A percentile compares a stretch with the other conserved stretches of the same genome.
Conservation (phyloP, 1,140 invertebrate genomes). For the Hyposmocoma kahamanoa region DNA sequence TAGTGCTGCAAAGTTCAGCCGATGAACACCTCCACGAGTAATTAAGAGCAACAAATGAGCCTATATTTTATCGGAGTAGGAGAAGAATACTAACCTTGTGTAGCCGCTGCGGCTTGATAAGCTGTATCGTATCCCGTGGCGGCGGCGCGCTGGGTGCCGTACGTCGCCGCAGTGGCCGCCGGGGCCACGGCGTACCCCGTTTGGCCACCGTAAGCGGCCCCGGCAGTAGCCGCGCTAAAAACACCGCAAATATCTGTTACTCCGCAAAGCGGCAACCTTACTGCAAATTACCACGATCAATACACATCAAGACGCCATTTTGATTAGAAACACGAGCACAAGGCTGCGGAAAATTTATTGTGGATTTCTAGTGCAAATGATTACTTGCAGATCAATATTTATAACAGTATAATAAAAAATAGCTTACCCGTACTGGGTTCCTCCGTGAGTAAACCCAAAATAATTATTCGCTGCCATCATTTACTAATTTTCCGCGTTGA, state of each 20-base stretch:
- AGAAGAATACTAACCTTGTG: conserved; percentile 78
- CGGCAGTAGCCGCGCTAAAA: conserved; percentile 76
- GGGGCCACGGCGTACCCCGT: conserved; percentile 88
- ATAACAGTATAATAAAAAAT: conserved; percentile 21
- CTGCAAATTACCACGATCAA: conserved; percentile 45
- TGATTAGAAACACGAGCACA: conserved; percentile 59
- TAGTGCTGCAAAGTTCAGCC: no score
- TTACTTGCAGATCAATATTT: no score
- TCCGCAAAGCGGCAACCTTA: conserved; percentile 17
- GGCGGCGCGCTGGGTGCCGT: conserved; percentile 83
- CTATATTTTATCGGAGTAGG: no score
- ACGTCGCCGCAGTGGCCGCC: conserved; percentile 83
- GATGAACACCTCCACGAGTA: no score
- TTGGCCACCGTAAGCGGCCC: conserved; percentile 85
- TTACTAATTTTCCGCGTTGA: conserved; percentile 62
- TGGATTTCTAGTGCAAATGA: no score
- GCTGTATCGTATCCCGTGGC: conserved; percentile 85
- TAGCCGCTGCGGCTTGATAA: conserved; percentile 83
- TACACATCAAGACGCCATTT: conserved; percentile 63
- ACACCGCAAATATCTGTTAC: conserved; percentile 21
- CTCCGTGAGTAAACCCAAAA: conserved; percentile 92
- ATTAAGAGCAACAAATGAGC: no score
- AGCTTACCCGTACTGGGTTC: conserved; percentile 91
- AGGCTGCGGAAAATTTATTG: conserved; percentile 36
- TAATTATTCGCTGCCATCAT: conserved; percentile 94